Conservation (phyloP, 2,888 invertebrate species). For the Leucoma salicis region DNA sequence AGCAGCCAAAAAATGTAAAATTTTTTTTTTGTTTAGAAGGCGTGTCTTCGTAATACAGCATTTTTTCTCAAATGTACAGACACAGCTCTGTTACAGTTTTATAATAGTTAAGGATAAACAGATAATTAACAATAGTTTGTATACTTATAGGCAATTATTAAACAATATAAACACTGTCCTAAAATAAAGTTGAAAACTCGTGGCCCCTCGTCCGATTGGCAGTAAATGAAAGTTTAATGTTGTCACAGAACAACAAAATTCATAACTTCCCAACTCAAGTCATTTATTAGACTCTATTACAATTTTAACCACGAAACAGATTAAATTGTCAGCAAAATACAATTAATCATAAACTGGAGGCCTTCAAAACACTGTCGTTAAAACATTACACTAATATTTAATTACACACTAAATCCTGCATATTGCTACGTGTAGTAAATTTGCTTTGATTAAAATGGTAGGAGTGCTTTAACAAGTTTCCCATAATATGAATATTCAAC, state of each 20-base stretch:
- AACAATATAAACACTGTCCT: neutral
- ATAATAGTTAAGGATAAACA: no score
- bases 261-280: neutral
- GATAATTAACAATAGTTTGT: no score
- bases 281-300: constrained; percentile 3
- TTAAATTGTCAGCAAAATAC: constrained; percentile 6
- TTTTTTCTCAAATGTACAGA: no score
- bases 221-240: neutral
- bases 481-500: constrained; percentile 61
- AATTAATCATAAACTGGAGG: constrained; percentile 7
- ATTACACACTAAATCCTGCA: constrained; percentile 27
- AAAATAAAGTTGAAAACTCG: neutral
- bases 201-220: neutral
- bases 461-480: constrained; percentile 53
- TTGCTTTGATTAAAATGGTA: constrained; percentile 51
- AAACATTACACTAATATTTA: constrained; percentile 24
- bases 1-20: no score
- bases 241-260: neutral
- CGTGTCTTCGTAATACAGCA: no score
- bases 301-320: constrained; percentile 6
- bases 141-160: neutral
- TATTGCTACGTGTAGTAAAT: constrained; percentile 38
- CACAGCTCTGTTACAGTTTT: no score
- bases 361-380: constrained; percentile 9
- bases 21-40: no score